Evolutionary conservation across 2,888 invertebrate species (phyloP).

Genomic region (Phyto melanocephala): DNA sequence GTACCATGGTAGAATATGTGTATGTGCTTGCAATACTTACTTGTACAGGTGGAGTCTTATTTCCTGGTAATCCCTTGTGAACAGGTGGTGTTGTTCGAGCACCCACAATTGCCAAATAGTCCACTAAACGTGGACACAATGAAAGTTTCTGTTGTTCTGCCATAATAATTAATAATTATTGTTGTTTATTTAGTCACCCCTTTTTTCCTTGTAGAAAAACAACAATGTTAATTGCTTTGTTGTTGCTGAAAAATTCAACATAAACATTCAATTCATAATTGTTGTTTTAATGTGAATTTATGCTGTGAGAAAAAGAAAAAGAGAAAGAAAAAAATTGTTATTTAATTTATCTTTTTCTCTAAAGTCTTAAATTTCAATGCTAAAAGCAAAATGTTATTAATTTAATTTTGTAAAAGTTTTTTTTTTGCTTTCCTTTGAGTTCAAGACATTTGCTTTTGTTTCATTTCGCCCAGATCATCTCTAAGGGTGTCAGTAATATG

Average conservation of each 20-base stretch:
- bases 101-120: constrained; percentile 98
- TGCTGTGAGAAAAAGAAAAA: constrained; percentile 28
- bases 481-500: constrained; percentile 3
- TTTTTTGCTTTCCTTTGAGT: not conserved
- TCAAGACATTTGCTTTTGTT: not conserved
- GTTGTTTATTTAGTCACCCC: not conserved
- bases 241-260: constrained; percentile 7
- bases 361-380: not conserved
- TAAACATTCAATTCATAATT: constrained; percentile 46
- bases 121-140: constrained; percentile 92
- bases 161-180: constrained; percentile 68
- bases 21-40: constrained; percentile 78
- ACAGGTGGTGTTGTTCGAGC: constrained; percentile 85
- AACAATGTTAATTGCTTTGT: not conserved
- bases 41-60: constrained; percentile 87
- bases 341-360: not conserved
- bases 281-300: constrained; percentile 15
- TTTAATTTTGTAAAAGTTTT: not conserved
- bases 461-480: not conserved
- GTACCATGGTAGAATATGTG: too few species aligned
- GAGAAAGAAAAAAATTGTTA: not conserved
- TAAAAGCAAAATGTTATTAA: constrained; percentile 30
- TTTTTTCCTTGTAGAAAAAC: not conserved
- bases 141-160: constrained; percentile 87
- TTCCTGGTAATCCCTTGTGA: constrained; percentile 81